phyloP scores from a whole-genome alignment of 23 tunicate genomes.

The Clavelina lepadiformis region DNA sequence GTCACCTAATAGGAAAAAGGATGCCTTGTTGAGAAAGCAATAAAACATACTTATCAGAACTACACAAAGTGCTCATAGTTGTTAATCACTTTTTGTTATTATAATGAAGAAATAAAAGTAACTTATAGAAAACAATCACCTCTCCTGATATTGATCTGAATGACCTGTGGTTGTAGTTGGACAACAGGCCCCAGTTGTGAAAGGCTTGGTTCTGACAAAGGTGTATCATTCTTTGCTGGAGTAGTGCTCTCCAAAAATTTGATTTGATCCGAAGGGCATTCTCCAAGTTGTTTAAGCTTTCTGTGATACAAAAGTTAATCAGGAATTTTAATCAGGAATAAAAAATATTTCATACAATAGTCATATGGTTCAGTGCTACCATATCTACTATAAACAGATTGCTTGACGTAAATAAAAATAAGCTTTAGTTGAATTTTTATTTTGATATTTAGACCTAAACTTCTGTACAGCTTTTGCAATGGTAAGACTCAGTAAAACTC shows the following conservation, averaged over 20 bases:
- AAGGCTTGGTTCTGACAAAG: background rate
- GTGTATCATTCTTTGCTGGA: background rate
- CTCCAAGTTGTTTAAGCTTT: background rate
- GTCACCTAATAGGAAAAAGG: slow-evolving; percentile 10
- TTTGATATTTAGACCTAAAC: too few species aligned
- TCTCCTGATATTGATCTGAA: slow-evolving; percentile 33
- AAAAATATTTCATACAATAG: background rate
- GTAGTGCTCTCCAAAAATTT: background rate
- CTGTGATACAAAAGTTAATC: background rate
- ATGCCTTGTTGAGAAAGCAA: background rate
- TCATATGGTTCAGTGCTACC: background rate
- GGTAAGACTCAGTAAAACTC: too few species aligned
- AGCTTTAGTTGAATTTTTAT: too few species aligned
- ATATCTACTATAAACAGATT: too few species aligned
- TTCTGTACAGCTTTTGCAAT: too few species aligned
- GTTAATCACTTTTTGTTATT: too few species aligned
- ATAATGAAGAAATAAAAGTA: background rate
- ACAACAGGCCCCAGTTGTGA: slow-evolving; percentile 1
- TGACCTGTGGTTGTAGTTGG: slow-evolving; percentile 50
- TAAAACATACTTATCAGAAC: background rate
- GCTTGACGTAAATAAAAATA: too few species aligned
- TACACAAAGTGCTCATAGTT: background rate
- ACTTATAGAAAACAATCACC: slow-evolving; percentile 25
- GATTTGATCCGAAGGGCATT: background rate
- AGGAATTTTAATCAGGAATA: background rate